phyloP scores from a whole-genome alignment of 2,888 invertebrate genomes.

The Drepanosiphum platanoidis region DNA sequence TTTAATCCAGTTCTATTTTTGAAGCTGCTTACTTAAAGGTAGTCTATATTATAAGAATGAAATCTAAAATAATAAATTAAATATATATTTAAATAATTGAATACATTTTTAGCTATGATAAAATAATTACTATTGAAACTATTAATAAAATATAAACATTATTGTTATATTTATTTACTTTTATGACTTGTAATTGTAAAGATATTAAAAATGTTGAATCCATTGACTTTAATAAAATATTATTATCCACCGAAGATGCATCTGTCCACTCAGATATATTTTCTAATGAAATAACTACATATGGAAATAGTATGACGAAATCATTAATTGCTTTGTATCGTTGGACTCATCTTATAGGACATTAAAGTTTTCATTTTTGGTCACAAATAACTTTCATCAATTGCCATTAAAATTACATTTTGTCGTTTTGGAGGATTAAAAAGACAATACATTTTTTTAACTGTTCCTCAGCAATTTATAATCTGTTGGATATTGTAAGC shows the following conservation, averaged over 20 bases:
- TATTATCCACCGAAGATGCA: background rate
- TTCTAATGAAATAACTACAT: slow-evolving; percentile 30
- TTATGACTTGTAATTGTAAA: slow-evolving; percentile 5
- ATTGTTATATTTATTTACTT: background rate
- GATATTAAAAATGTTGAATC: slow-evolving; percentile 27
- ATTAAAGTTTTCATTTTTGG: slow-evolving; percentile 2
- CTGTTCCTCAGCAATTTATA: slow-evolving; percentile 32
- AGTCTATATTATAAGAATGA: slow-evolving; percentile 25
- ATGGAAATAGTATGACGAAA: slow-evolving; percentile 31
- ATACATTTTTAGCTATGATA: background rate
- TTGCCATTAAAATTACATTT: background rate
- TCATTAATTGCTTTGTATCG: slow-evolving; percentile 20
- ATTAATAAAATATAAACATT: background rate
- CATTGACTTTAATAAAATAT: background rate
- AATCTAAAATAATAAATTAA: slow-evolving; percentile 16
- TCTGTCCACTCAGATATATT: slow-evolving; percentile 32
- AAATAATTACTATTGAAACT: too few species aligned
- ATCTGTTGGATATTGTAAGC: slow-evolving; percentile 9
- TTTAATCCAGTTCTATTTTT: slow-evolving; percentile 15
- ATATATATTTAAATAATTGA: background rate
- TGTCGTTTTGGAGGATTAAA: slow-evolving; percentile 49
- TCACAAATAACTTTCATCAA: slow-evolving; percentile 26
- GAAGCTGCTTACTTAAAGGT: slow-evolving; percentile 21
- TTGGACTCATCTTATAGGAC: slow-evolving; percentile 22
- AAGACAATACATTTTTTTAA: slow-evolving; percentile 9